phyloP scores from a whole-genome alignment of 2,113 vertebrate species.

The Xerus inauris region DNA sequence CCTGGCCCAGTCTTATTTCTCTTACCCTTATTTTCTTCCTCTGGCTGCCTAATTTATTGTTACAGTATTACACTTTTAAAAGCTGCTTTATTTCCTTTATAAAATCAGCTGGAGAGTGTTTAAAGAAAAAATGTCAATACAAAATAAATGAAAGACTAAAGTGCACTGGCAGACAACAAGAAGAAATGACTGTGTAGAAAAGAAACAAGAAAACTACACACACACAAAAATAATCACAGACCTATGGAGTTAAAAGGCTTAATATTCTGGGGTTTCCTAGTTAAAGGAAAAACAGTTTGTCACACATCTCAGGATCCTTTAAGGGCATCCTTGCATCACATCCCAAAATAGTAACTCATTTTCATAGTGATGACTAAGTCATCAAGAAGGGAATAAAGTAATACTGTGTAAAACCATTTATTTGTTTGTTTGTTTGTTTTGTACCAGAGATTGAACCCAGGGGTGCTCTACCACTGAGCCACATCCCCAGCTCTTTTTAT shows the following conservation, averaged over 20 bases:
- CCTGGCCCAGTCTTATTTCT: not conserved
- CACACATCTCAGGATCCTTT: not conserved
- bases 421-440: too few species aligned
- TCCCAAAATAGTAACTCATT: not conserved
- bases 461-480: too few species aligned
- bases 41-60: not conserved
- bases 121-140: not conserved
- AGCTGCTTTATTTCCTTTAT: not conserved
- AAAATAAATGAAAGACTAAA: not conserved
- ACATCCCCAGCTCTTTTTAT: too few species aligned
- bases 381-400: not conserved
- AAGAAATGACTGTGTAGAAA: not conserved
- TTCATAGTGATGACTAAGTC: not conserved
- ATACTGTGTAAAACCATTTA: not conserved
- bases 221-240: not conserved
- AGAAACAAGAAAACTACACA: not conserved
- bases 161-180: not conserved
- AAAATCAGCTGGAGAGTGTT: not conserved
- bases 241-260: not conserved
- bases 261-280: not conserved
- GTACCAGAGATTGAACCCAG: too few species aligned
- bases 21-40: not conserved
- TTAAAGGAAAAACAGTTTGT: not conserved
- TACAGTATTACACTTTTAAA: not conserved
- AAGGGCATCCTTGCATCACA: not conserved